Evolutionary conservation across 2,113 vertebrate genomes (phyloP).

Genomic region (Heptranchias perlo): DNA sequence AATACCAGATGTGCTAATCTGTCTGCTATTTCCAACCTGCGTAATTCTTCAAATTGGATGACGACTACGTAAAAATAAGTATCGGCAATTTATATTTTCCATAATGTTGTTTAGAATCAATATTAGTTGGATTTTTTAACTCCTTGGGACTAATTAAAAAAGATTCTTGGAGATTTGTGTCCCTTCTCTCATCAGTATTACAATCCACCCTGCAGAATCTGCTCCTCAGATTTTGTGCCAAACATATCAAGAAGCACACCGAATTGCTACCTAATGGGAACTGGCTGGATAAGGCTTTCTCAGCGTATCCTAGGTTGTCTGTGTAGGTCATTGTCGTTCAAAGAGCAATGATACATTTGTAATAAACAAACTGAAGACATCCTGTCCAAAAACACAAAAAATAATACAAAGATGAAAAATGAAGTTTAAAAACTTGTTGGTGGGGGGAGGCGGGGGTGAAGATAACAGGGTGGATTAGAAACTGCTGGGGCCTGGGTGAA

Average conservation of each 20-base stretch:
- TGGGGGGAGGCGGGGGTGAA: too few relatives aligned
- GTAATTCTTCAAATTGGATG: neutral
- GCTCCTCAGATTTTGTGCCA: constrained; percentile 50
- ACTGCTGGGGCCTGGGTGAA: neutral
- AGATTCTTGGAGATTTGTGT: constrained; percentile 41
- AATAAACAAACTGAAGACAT: neutral
- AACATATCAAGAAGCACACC: constrained; percentile 49
- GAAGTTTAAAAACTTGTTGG: neutral
- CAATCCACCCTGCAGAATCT: constrained; percentile 49
- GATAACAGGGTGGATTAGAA: neutral
- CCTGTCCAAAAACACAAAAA: neutral
- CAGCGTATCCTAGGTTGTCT: neutral
- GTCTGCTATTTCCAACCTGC: neutral
- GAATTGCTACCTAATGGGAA: constrained; percentile 46
- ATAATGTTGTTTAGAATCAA: neutral
- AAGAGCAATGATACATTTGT: neutral
- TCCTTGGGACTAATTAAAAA: constrained; percentile 51
- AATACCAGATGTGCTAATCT: neutral
- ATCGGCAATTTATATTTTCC: neutral
- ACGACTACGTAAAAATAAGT: too few relatives aligned
- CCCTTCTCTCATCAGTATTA: constrained; percentile 45
- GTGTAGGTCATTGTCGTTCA: neutral
- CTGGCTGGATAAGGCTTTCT: constrained; percentile 50
- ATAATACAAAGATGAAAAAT: neutral
- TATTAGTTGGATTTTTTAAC: neutral